A percentile compares a stretch with the other conserved stretches of the same genome.
phyloP scores from a whole-genome alignment of 2,113 vertebrate species.

The Phainopepla nitens region DNA sequence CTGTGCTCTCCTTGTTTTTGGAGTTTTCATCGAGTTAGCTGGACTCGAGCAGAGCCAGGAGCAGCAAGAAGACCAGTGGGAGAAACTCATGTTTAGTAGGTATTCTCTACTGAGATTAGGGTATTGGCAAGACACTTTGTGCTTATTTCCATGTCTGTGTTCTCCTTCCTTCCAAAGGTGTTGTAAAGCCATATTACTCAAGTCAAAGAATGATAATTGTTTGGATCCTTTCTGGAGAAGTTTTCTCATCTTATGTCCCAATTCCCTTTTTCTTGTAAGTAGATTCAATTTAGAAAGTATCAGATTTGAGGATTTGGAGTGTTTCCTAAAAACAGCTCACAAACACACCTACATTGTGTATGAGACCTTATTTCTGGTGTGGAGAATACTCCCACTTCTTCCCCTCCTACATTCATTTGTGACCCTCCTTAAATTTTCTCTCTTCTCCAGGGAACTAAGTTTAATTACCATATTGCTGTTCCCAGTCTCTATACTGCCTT shows the following conservation, averaged over 20 bases:
- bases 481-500: not conserved
- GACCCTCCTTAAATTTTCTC: not conserved
- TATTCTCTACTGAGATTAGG: not conserved
- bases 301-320: not conserved
- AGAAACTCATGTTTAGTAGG: not conserved
- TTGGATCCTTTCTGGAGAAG: not conserved
- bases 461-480: not conserved
- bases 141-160: not conserved
- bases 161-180: not conserved
- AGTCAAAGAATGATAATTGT: not conserved
- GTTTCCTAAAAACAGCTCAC: not conserved
- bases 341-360: not conserved
- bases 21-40: not conserved
- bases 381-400: not conserved
- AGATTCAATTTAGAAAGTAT: not conserved
- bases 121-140: not conserved
- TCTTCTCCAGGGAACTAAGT: not conserved
- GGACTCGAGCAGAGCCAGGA: not conserved
- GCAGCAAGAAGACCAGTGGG: not conserved
- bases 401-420: not conserved
- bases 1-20: not conserved
- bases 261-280: not conserved
- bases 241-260: not conserved
- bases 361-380: not conserved
- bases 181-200: not conserved